Evolutionary conservation across 2,797 vertebrate species (phyloP).

Genomic region (Menidia menidia): DNA sequence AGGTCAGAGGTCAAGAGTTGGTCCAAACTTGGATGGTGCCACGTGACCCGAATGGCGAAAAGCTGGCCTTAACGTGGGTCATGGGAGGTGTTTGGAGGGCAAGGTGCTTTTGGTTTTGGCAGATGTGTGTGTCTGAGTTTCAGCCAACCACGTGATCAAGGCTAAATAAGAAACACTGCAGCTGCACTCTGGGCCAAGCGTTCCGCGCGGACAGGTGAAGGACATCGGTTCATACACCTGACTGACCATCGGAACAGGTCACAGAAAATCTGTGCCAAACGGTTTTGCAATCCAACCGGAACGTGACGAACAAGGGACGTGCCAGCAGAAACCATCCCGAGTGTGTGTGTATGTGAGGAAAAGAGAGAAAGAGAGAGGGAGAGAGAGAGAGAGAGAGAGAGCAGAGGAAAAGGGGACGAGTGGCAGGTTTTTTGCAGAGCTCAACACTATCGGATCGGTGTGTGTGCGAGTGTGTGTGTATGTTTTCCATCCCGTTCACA

Average conservation of each 20-base stretch:
- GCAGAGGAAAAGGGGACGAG: constrained; percentile 1
- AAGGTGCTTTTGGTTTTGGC: no score
- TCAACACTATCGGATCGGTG: constrained; percentile 54
- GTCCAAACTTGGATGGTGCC: no score
- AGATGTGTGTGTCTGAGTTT: no score
- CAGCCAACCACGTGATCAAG: no score
- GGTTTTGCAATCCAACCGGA: not conserved
- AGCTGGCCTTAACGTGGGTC: no score
- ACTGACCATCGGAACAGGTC: no score
- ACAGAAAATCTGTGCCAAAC: constrained; percentile 2
- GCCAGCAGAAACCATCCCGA: not conserved
- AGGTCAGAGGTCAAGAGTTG: no score
- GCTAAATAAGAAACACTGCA: not conserved
- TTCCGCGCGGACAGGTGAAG: not conserved
- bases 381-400: constrained; percentile 17
- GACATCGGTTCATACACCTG: not conserved
- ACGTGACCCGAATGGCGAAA: no score
- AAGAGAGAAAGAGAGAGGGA: constrained; percentile 5
- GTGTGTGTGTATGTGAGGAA: constrained; percentile 11
- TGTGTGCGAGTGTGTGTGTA: constrained; percentile 26
- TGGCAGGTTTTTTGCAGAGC: constrained; percentile 65
- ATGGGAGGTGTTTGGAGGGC: no score
- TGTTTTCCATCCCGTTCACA: constrained; percentile 47
- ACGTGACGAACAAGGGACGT: not conserved
- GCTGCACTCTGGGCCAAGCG: not conserved